Base-by-base conservation (phyloP, 2,797 vertebrate species). In the Poeciliopsis paucimaculata region DNA sequence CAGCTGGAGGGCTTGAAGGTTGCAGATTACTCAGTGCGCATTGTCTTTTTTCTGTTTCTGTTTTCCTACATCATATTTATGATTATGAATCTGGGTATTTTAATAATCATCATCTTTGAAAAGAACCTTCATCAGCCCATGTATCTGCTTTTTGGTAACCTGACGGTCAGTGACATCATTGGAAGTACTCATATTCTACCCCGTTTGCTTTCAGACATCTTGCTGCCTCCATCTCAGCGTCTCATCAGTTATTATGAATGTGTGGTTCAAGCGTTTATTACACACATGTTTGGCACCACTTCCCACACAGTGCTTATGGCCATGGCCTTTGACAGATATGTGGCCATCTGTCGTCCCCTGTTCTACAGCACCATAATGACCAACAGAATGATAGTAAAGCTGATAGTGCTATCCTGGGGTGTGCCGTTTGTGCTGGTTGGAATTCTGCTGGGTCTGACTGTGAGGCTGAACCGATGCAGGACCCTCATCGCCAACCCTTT, bases 131-230 rank as follows among this genome's bases (percentile, higher is more conserved):
- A 95, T 0, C 90, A 96, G 80, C 96, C 97, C 12, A 97, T 95
- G 95, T 95, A 96, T 68, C 89, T 96, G 2, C 95, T 97, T 31
- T 94, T 96, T 0, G 94, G 94, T 1, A 96, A 96, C 92, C 94
- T 97, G 73, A 86, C 95, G 0, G 1, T 95, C 0, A 91, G 93
- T 0, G 96, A 97, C 43, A 80, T 96, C 1, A 71, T 96, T 34
- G 95, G 96, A 0, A 93, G 92, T 1, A 90, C 95, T 0, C 72
- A 92, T 0, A 85, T 95, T 0, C 34, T 97, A 71, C 93, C 95
- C 0, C 92, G 94, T 3, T 75, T 97, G 81, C 82, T 97, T 73
- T 81, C 85, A 0, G 94, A 97, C 57, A 86, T 97, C 34, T 90
- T 96, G 87, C 12, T 26, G 16, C 89, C 89, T 11, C 94, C 94